phyloP scores from a whole-genome alignment of 64 coral and sea anemone species.

The Pocillopora verrucosa region DNA sequence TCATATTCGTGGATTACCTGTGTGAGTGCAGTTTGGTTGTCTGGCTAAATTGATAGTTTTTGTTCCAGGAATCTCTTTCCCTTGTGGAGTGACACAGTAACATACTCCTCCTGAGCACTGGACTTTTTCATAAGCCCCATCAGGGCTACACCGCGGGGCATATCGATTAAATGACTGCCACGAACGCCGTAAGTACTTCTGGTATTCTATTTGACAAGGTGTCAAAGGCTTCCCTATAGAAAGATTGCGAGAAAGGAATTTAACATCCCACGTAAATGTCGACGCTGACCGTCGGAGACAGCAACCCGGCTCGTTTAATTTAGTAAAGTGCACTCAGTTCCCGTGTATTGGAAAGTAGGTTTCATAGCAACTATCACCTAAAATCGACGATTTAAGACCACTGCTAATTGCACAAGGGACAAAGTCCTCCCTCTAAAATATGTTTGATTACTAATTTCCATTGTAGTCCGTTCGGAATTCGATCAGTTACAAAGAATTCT shows the following conservation, averaged over 20 bases:
- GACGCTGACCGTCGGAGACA: no score
- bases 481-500: no score
- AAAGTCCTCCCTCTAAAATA: no score
- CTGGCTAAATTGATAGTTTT: slow-evolving; percentile 10
- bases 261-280: not conserved
- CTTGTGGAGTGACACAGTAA: slow-evolving; percentile 47
- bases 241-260: not conserved
- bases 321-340: no score
- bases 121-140: slow-evolving; percentile 52
- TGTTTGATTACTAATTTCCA: no score
- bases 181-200: slow-evolving; percentile 11
- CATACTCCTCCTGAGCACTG: slow-evolving; percentile 52
- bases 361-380: no score
- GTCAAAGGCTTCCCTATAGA: slow-evolving; percentile 6
- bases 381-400: no score
- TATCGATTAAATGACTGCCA: not conserved
- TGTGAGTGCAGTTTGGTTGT: slow-evolving; percentile 48
- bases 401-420: no score
- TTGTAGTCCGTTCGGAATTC: no score
- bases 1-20: slow-evolving; percentile 23
- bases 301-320: no score
- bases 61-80: slow-evolving; percentile 27
- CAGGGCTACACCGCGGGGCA: slow-evolving; percentile 19
- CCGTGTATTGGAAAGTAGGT: no score
- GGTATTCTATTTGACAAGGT: slow-evolving; percentile 48